phyloP scores from a whole-genome alignment of 1,140 invertebrate genomes.

The Caerostris extrusa region DNA sequence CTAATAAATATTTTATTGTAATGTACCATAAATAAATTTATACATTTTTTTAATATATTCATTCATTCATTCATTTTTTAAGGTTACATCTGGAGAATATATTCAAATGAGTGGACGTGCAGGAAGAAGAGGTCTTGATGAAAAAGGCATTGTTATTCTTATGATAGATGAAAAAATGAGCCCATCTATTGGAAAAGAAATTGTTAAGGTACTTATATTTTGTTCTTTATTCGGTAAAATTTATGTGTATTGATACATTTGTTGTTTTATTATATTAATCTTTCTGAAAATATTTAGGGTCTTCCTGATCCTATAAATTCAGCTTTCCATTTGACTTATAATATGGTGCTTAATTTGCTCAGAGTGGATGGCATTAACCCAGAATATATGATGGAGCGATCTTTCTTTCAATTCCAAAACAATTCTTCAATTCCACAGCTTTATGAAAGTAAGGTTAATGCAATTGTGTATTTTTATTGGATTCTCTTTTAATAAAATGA shows the following conservation, averaged over 20 bases:
- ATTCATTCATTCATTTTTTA: background rate
- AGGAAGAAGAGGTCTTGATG: conserved; percentile 97
- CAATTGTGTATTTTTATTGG: too few species aligned
- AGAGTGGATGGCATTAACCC: conserved; percentile 99
- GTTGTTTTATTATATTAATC: background rate
- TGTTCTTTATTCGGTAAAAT: too few species aligned
- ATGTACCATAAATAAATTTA: too few species aligned
- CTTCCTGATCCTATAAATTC: conserved; percentile 98
- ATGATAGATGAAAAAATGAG: conserved; percentile 98
- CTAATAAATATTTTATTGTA: too few species aligned
- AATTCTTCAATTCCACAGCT: conserved; percentile 95
- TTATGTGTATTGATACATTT: background rate
- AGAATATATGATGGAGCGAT: conserved; percentile 99
- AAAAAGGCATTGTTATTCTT: conserved; percentile 97
- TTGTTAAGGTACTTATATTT: conserved; percentile 73
- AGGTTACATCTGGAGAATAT: conserved; percentile 97
- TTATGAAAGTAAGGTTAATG: conserved; percentile 84
- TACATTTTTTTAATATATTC: too few species aligned
- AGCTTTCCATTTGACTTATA: conserved; percentile 99
- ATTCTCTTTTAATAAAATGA: too few species aligned
- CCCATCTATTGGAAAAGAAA: conserved; percentile 72
- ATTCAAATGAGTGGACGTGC: conserved; percentile 99
- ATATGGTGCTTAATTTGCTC: conserved; percentile 99
- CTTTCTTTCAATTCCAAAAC: conserved; percentile 99
- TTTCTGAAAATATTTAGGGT: conserved; percentile 83